Evolutionary conservation across 53 echinoderm and acorn worm species (phyloP), one percentile per base, ranked within the genome.

Genomic region (Luidia sarsii): DNA sequence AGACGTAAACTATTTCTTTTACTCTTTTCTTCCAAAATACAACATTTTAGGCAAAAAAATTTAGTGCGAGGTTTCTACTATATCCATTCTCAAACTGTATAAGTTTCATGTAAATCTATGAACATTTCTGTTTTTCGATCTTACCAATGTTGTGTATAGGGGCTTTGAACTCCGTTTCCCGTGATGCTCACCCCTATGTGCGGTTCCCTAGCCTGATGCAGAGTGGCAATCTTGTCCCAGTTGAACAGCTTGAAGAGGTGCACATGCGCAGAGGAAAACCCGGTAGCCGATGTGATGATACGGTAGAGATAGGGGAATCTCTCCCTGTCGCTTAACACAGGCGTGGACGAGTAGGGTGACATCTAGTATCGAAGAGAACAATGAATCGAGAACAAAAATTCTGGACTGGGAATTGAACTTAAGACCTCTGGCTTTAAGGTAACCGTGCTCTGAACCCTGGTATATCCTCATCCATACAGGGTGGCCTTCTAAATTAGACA

Each of bases 111-210:
- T n/a, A n/a, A n/a, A n/a, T n/a, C n/a, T n/a, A n/a, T n/a, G n/a
- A n/a, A n/a, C n/a, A n/a, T n/a, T n/a, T n/a, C n/a, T n/a, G n/a
- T n/a, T n/a, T n/a, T n/a, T n/a, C n/a, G n/a, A n/a, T n/a, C n/a
- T n/a, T n/a, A n/a, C n/a, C n/a, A n/a, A n/a, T n/a, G n/a, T n/a
- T n/a, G n/a, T n/a, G n/a, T n/a, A n/a, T n/a, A n/a, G n/a, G n/a
- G n/a, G n/a, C n/a, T n/a, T n/a, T n/a, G n/a, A n/a, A n/a, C n/a
- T n/a, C n/a, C n/a, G n/a, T n/a, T n/a, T n/a, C 7, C n/a, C n/a
- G n/a, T n/a, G n/a, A n/a, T n/a, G n/a, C 55, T 66, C 34, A 85
- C 85, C 85, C 85, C 85, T 1, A 50, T 39, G 31, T 85, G 85
- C 29, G 85, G 85, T 11, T 85, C 85, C 32, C 21, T 19, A 3